phyloP scores from a whole-genome alignment of 2,797 vertebrate species.

The Neopelma chrysocephalum region DNA sequence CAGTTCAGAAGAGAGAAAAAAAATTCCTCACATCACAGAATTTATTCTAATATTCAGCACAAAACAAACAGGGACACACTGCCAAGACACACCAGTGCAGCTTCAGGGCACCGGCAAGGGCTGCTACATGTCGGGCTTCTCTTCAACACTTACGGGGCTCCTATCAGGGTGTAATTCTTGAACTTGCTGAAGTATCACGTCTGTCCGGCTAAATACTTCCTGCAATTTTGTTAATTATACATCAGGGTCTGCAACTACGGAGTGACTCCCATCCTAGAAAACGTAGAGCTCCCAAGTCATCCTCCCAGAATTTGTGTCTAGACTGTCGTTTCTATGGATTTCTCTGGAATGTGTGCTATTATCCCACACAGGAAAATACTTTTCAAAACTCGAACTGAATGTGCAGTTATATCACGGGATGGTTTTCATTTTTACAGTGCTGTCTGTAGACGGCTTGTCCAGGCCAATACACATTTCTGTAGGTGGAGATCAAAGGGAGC shows the following conservation, averaged over 20 bases:
- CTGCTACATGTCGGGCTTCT: background rate
- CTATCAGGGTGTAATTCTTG: background rate
- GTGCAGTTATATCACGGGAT: background rate
- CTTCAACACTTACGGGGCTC: background rate
- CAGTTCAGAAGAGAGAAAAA: background rate
- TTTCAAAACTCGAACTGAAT: background rate
- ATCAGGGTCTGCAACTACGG: background rate
- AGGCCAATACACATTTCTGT: background rate
- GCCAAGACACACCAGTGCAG: background rate
- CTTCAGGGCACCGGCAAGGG: background rate
- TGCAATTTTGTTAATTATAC: slow-evolving; percentile 43
- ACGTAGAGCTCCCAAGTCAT: background rate
- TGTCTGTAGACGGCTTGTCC: fast-evolving
- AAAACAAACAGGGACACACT: background rate
- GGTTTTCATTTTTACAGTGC: background rate
- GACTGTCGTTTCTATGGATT: background rate
- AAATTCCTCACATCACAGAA: background rate
- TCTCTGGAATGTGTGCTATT: background rate
- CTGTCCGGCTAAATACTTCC: slow-evolving; percentile 24
- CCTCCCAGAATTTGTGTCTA: background rate
- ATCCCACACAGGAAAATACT: background rate
- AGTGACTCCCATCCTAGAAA: background rate
- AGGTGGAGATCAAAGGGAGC: background rate
- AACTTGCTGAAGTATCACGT: background rate
- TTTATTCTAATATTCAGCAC: background rate